Base-by-base conservation (phyloP, 2,113 vertebrate species). In the Indicator maculatus region DNA sequence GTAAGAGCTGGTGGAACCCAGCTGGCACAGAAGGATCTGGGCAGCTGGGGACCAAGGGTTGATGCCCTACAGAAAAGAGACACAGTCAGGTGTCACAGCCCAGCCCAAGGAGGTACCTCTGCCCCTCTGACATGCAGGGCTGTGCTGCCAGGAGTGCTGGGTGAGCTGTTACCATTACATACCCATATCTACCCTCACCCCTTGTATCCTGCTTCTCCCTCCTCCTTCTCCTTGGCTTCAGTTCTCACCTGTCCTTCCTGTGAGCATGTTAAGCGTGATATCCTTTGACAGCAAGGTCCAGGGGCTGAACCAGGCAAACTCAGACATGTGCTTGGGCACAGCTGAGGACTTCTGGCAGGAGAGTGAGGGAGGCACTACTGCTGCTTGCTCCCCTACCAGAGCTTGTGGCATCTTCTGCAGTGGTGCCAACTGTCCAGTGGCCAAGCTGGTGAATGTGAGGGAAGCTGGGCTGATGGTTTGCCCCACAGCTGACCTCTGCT, bases 1-100 rank as follows among this genome's bases (percentile, higher is more conserved):
- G 99, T 99, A 94, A 98, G 98, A 75, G 4, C 4, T 50, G 44
- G 45, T 11, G 23, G 23, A 30, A 78, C 24, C 5, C 21, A 30
- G 31, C 7, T 28, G 31, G 27, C 0, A 0, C 5, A 16, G 55
- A 28, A 45, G 55, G n/a, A 11, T 41, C 20, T 63, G 41, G 12
- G 33, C 60, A 24, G 27, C 8, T 26, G 59, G 38, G 58, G n/a
- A 41, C 12, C 52, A 58, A 47, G 5, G 30, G 36, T 56, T n/a
- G 17, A 13, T 39, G 21, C 8, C 24, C 36, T 19, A 45, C 8
- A 20, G 79, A 19, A 91, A 63, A 58, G 11, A 6, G 23, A 23
- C 10, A 39, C 64, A 55, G 64, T 18, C 0, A 0, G 27, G 19
- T 65, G 20, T 52, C 4, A 0, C 38, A 56, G 59, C 16, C 0